Evolutionary conservation across 2,888 invertebrate genomes (phyloP).

Genomic region (Athalia rosae): DNA sequence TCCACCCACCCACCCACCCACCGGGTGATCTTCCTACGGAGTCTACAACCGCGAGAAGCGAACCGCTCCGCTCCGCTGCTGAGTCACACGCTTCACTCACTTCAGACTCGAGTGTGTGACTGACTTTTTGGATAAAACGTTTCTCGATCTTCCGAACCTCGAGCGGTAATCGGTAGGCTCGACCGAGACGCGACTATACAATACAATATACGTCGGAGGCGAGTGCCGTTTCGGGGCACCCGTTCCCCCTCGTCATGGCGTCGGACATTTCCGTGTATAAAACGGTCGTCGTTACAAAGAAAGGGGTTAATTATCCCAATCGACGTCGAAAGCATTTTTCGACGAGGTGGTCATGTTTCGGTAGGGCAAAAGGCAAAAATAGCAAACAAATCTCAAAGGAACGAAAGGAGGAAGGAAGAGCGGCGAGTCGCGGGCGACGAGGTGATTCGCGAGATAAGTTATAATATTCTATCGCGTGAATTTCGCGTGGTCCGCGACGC

Average conservation of each 20-base stretch:
- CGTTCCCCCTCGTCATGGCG: slow-evolving; percentile 27
- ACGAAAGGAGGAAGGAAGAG: slow-evolving; percentile 8
- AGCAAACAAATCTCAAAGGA: not conserved
- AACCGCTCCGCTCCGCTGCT: slow-evolving; percentile 34
- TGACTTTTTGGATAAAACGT: slow-evolving; percentile 42
- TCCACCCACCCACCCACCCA: slow-evolving; percentile 52
- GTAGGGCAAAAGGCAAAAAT: not conserved
- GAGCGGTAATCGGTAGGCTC: slow-evolving; percentile 31
- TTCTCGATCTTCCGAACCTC: slow-evolving; percentile 49
- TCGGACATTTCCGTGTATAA: not conserved
- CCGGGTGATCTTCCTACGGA: slow-evolving; percentile 40
- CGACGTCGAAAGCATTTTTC: not conserved
- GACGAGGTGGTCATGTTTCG: not conserved
- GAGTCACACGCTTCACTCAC: slow-evolving; percentile 43
- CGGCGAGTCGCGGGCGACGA: not conserved
- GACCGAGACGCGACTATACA: slow-evolving; percentile 21
- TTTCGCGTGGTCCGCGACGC: slow-evolving; percentile 12
- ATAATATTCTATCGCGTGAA: slow-evolving; percentile 27
- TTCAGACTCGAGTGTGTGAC: slow-evolving; percentile 45
- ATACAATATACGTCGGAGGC: slow-evolving; percentile 28
- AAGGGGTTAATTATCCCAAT: not conserved
- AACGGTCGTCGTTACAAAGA: too few relatives aligned
- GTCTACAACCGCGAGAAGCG: slow-evolving; percentile 36
- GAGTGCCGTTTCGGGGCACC: not conserved
- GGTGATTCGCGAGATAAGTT: not conserved